These are phyloP conservation scores for Lampris megalopsis DNA, from an alignment of 2,113 vertebrate genomes.

Conservation along the genomic window DNA sequence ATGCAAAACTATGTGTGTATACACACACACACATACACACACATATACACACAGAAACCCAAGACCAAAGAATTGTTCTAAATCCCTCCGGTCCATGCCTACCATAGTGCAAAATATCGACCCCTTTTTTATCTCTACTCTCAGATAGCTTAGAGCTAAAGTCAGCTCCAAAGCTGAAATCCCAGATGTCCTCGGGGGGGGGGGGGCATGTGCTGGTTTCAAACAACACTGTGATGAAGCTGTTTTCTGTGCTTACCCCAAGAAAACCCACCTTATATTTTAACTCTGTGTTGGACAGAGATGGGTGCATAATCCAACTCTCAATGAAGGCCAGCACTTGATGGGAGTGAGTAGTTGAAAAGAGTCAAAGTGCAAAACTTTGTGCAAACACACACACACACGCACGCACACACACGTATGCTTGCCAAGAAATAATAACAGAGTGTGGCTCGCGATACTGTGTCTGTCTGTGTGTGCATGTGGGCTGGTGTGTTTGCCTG, in stretches of 20 bases:
- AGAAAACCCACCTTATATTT: constrained; percentile 41
- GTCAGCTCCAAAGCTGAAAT: constrained; percentile 14
- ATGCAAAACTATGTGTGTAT: constrained; percentile 74
- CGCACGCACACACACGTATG: not conserved
- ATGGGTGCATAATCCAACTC: constrained; percentile 40
- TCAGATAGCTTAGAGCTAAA: constrained; percentile 6
- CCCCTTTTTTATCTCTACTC: not conserved
- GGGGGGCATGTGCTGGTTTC: constrained; percentile 27
- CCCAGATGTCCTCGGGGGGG: constrained; percentile 31
- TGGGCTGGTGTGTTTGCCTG: not conserved
- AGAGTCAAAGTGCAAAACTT: constrained; percentile 3
- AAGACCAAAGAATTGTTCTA: not conserved
- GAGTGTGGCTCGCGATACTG: constrained; percentile 26
- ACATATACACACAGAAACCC: not conserved
- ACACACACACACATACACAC: constrained; percentile 11
- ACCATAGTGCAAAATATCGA: not conserved
- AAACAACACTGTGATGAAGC: constrained; percentile 21
- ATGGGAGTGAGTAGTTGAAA: constrained; percentile 19
- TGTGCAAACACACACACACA: constrained; percentile 3
- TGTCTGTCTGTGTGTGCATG: constrained; percentile 23
- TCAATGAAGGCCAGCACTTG: constrained; percentile 21
- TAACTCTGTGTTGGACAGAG: constrained; percentile 20
- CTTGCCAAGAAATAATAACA: constrained; percentile 44
- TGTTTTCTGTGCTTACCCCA: constrained; percentile 7
- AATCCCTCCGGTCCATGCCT: not conserved